These are phyloP conservation scores for Pissodes strobi DNA, from an alignment of 1,140 invertebrate species.

Conservation along the genomic window DNA sequence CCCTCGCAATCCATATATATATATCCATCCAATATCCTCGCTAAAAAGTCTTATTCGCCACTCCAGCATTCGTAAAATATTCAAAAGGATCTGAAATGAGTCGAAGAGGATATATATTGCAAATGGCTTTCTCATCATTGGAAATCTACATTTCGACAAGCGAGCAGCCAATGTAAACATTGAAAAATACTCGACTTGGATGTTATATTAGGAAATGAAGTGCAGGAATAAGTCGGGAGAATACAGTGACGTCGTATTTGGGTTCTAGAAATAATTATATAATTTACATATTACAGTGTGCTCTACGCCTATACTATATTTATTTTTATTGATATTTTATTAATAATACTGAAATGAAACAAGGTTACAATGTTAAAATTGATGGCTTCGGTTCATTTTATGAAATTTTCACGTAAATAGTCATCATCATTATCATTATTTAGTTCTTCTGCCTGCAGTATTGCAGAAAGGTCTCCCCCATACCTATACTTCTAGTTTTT, in stretches of 20 bases:
- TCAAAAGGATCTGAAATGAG: slow-evolving; percentile 31
- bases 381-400: too few relatives aligned
- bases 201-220: slow-evolving; percentile 35
- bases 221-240: background rate
- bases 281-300: too few relatives aligned
- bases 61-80: slow-evolving; percentile 28
- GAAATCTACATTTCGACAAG: slow-evolving; percentile 32
- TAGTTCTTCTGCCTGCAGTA: too few relatives aligned
- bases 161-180: slow-evolving; percentile 29
- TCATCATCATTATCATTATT: too few relatives aligned
- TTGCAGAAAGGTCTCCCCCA: too few relatives aligned
- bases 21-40: slow-evolving; percentile 27
- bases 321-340: too few relatives aligned
- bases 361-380: too few relatives aligned
- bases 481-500: too few relatives aligned
- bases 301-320: too few relatives aligned
- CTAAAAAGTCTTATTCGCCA: slow-evolving; percentile 28
- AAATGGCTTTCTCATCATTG: slow-evolving; percentile 31
- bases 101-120: slow-evolving; percentile 28
- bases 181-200: slow-evolving; percentile 29
- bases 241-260: slow-evolving; percentile 11
- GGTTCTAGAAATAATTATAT: too few relatives aligned
- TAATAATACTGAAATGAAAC: too few relatives aligned
- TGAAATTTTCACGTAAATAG: too few relatives aligned
- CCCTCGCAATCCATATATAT: slow-evolving; percentile 26